Percentiles rank a stretch among this genome's conserved stretches.
Evolutionary conservation across 2,113 vertebrate genomes (phyloP).

Genomic region (Isichthys henryi): DNA sequence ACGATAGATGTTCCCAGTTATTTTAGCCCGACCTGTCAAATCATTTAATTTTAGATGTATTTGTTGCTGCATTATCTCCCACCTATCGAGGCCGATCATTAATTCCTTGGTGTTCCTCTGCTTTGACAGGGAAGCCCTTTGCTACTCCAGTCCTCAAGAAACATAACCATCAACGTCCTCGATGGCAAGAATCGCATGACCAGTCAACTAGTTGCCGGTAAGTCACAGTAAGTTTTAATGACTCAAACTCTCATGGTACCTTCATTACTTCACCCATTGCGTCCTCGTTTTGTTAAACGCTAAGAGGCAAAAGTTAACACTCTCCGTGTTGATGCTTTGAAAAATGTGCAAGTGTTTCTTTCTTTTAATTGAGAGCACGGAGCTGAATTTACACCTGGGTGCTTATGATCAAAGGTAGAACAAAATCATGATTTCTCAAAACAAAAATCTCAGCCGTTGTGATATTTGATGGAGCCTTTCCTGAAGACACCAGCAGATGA

Average conservation of each 20-base stretch:
- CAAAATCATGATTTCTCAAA: neutral
- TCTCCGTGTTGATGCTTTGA: neutral
- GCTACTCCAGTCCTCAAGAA: constrained; percentile 94
- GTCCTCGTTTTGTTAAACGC: neutral
- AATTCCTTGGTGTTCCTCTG: constrained; percentile 3
- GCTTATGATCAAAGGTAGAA: neutral
- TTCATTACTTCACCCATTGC: neutral
- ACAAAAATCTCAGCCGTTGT: neutral
- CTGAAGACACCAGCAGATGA: neutral
- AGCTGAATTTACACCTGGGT: neutral
- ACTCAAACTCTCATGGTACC: neutral
- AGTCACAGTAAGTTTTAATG: constrained; percentile 30
- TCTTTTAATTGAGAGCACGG: neutral
- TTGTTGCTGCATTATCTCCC: neutral
- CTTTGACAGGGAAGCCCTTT: constrained; percentile 79
- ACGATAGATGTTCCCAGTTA: neutral
- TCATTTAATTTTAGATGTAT: neutral
- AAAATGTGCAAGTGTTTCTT: neutral
- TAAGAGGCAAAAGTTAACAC: neutral
- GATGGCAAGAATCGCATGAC: constrained; percentile 84
- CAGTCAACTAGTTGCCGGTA: constrained; percentile 90
- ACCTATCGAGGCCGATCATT: neutral
- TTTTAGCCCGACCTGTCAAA: neutral
- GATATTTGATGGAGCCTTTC: neutral
- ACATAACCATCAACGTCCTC: constrained; percentile 90